Percentiles rank a stretch among this genome's conserved stretches.
phyloP scores from a whole-genome alignment of 1,140 invertebrate genomes.

The Helicoverpa armigera region DNA sequence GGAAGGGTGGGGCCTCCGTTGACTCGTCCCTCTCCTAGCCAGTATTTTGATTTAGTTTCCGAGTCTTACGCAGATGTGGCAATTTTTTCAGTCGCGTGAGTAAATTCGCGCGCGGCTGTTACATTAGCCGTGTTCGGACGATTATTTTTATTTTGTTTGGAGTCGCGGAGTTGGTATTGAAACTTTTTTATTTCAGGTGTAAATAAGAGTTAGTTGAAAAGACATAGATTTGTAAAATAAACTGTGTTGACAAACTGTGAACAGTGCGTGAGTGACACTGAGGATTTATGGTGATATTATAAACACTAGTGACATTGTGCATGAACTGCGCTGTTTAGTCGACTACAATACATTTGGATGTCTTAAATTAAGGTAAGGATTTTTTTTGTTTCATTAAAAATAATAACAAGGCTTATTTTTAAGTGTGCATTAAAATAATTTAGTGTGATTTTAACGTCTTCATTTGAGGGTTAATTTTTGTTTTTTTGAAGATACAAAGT shows the following conservation, averaged over 20 bases:
- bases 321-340: constrained; percentile 54
- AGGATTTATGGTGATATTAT: constrained; percentile 65
- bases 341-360: constrained; percentile 76
- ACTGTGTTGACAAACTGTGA: constrained; percentile 62
- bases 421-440: constrained; percentile 22
- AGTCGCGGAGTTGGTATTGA: constrained; percentile 52
- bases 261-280: constrained; percentile 72
- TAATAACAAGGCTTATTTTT: not conserved
- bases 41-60: constrained; percentile 86
- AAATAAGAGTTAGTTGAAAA: constrained; percentile 64
- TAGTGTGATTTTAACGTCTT: not conserved
- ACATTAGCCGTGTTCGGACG: constrained; percentile 66
- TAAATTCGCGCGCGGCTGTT: constrained; percentile 78
- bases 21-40: constrained; percentile 85
- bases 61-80: constrained; percentile 83
- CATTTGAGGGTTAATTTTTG: constrained; percentile 1
- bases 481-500: not conserved
- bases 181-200: constrained; percentile 70
- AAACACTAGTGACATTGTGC: constrained; percentile 71
- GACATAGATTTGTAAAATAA: constrained; percentile 63
- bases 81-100: constrained; percentile 86
- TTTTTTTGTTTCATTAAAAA: not conserved
- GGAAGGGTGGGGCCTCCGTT: constrained; percentile 81
- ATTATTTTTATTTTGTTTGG: constrained; percentile 62
- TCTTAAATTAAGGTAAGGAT: constrained; percentile 78